Conservation (phyloP, 2,797 vertebrate genomes). For the Tragelaphus oryx region DNA sequence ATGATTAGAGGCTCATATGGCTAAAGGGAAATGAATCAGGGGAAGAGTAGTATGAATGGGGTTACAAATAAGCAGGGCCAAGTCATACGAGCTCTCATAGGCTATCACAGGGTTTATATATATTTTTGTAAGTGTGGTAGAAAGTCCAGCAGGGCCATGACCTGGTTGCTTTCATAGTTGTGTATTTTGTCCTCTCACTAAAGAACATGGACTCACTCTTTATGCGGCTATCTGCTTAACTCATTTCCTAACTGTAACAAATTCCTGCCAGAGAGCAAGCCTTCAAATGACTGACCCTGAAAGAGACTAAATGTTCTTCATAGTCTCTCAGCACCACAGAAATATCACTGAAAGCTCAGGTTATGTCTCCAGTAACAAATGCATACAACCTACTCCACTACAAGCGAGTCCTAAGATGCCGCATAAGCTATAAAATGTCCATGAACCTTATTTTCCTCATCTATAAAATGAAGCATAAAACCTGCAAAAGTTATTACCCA, state of each 20-base stretch:
- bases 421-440: neutral
- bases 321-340: neutral
- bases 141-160: neutral
- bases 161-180: neutral
- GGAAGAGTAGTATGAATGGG: neutral
- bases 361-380: neutral
- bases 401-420: neutral
- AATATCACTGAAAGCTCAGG: neutral
- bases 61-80: neutral
- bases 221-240: neutral
- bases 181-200: neutral
- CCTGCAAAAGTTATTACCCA: neutral
- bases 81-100: neutral
- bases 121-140: neutral
- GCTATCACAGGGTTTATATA: neutral
- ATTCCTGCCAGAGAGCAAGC: neutral
- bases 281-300: neutral
- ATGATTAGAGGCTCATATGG: neutral
- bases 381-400: neutral
- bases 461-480: neutral
- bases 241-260: neutral
- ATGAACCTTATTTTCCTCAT: neutral
- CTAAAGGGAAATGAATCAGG: neutral
- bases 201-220: neutral
- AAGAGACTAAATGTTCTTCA: neutral